phyloP scores from a whole-genome alignment of 2,888 invertebrate genomes.

The Rosalia funebris region DNA sequence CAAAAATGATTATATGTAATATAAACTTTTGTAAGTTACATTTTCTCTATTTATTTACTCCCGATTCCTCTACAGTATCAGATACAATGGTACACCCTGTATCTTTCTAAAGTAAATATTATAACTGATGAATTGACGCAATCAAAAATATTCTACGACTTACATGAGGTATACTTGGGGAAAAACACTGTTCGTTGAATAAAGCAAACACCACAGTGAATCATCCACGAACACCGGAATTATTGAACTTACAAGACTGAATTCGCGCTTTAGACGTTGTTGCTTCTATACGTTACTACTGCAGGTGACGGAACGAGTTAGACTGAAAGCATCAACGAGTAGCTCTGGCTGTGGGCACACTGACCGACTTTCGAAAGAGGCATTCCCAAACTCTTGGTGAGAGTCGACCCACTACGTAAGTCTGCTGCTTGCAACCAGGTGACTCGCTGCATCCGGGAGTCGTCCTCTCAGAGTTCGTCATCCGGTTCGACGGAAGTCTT shows the following conservation, averaged over 20 bases:
- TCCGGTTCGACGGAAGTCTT: slow-evolving; percentile 13
- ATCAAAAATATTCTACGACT: not conserved
- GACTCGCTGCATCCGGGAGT: slow-evolving; percentile 52
- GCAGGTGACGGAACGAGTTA: slow-evolving; percentile 30
- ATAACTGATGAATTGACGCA: too few species aligned
- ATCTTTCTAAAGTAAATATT: too few species aligned
- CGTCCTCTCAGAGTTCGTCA: slow-evolving; percentile 28
- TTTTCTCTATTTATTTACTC: too few species aligned
- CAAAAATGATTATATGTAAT: too few species aligned
- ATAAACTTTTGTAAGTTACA: too few species aligned
- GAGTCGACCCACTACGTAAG: slow-evolving; percentile 54
- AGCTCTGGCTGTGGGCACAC: slow-evolving; percentile 50
- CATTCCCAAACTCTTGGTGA: slow-evolving; percentile 55
- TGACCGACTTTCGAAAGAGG: slow-evolving; percentile 60
- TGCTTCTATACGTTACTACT: slow-evolving; percentile 10
- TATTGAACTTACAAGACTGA: too few species aligned
- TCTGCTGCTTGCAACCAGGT: slow-evolving; percentile 49
- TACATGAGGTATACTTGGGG: not conserved
- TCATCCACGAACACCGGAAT: slow-evolving; percentile 6
- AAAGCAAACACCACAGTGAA: not conserved
- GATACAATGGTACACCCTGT: too few species aligned
- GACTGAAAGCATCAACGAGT: slow-evolving; percentile 30
- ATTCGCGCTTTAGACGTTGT: not conserved
- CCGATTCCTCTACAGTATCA: too few species aligned
- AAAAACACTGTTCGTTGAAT: not conserved